Base-by-base conservation (phyloP, 2,113 vertebrate species). In the Corydoras maculifer region DNA sequence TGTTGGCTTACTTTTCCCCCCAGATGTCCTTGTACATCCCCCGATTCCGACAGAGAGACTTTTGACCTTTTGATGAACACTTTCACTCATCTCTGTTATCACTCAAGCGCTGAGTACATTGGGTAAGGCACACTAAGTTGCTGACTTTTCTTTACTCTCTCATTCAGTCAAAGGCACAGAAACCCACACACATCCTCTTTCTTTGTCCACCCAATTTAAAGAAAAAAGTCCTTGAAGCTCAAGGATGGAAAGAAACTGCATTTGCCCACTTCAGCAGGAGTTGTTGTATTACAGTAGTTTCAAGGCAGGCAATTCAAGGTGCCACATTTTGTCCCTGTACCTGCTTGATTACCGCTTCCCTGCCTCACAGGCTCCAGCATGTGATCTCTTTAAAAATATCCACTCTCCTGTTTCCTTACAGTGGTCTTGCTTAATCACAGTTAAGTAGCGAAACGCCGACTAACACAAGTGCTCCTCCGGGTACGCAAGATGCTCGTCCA, bases 201-300 rank as follows among this genome's bases (percentile, higher is more conserved):
- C 77, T 69, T 79, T 84, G 77, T 77, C 50, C 79, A 79, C 81
- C 84, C 86, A 88, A 89, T 89, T 85, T 90, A 84, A 78, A 70
- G 77, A 76, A 79, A 70, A 78, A 76, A 79, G 79, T 78, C 80
- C 82, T 84, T 83, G 80, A 84, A 84, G 82, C 81, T 83, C 82
- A 70, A 78, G 75, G 81, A 74, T 72, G 80, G 77, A 82, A 79
- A 84, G 81, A 32, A 79, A 84, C 81, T 80, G 75, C 70, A 79
- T 77, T 82, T 70, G 69, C 69, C 59, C 58, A 82, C 73, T 81
- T 87, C 84, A 65, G 82, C 86, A 82, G 81, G 78, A 84, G 74
- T 74, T 80, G 79, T 59, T 78, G 54, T 69, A 68, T 82, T 82
- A 82, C 80, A 80, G 80, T 82, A 75, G 83, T 84, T 86, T 82